These are phyloP conservation scores for Battus philenor DNA, from an alignment of 1,140 invertebrate species.

Conservation along the genomic window DNA sequence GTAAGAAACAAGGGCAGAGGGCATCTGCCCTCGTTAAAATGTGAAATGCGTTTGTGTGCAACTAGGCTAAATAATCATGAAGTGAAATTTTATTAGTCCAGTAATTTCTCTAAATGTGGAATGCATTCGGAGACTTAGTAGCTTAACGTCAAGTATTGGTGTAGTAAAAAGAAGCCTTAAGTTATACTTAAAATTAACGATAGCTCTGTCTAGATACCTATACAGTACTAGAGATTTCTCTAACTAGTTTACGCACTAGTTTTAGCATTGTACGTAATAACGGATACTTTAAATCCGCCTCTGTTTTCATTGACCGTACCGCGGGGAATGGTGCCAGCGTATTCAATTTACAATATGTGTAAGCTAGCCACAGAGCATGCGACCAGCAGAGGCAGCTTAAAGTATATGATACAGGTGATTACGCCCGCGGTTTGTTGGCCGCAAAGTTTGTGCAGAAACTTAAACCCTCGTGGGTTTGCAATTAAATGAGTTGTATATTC, in stretches of 20 bases:
- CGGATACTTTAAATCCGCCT: conserved; percentile 7
- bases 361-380: conserved; percentile 11
- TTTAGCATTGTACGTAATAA: conserved; percentile 3
- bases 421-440: conserved; percentile 4
- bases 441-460: background rate
- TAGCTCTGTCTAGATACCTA: too few relatives aligned
- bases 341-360: conserved; percentile 25
- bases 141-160: too few relatives aligned
- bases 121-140: too few relatives aligned
- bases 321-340: conserved; percentile 25
- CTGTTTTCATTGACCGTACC: conserved; percentile 9
- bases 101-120: too few relatives aligned
- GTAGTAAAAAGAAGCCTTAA: too few relatives aligned
- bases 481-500: conserved; percentile 6
- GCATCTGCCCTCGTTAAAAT: too few relatives aligned
- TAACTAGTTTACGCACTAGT: conserved; percentile 8
- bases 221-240: conserved; percentile 3
- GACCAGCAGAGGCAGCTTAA: conserved; percentile 4
- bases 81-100: too few relatives aligned
- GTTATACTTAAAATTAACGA: too few relatives aligned
- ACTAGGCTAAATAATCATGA: too few relatives aligned
- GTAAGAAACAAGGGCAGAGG: too few relatives aligned
- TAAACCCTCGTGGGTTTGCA: conserved; percentile 7
- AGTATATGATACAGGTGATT: conserved; percentile 13
- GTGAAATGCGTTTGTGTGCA: too few relatives aligned